Conservation (phyloP, 2,113 vertebrate species). For the Empidonax alnorum region DNA sequence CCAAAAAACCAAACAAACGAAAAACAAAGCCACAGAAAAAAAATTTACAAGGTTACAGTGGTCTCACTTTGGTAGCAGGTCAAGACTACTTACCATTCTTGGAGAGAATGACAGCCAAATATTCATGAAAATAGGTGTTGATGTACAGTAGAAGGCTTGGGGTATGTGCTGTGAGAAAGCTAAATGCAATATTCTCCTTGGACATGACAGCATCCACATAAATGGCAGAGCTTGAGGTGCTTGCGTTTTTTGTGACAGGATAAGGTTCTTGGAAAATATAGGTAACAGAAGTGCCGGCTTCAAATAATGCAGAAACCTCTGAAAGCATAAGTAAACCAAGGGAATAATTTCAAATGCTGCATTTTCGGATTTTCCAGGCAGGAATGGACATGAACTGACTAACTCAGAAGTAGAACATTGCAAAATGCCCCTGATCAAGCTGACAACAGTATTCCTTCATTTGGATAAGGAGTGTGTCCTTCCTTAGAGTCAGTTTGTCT, state of each 20-base stretch:
- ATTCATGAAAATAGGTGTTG: conserved; percentile 88
- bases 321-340: conserved; percentile 59
- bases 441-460: background rate
- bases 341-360: background rate
- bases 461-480: background rate
- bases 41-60: background rate
- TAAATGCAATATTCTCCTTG: conserved; percentile 88
- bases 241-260: conserved; percentile 91
- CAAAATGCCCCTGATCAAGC: background rate
- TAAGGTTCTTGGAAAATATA: conserved; percentile 95
- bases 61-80: background rate
- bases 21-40: background rate
- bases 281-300: conserved; percentile 86
- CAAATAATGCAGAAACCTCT: conserved; percentile 96
- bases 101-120: conserved; percentile 88
- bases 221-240: conserved; percentile 81
- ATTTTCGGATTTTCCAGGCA: background rate
- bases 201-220: conserved; percentile 80
- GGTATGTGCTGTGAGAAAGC: conserved; percentile 86
- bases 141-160: conserved; percentile 90
- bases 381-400: background rate
- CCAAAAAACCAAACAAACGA: background rate
- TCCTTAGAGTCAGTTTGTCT: background rate
- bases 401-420: background rate
- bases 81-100: conserved; percentile 84